phyloP scores from a whole-genome alignment of 2,888 invertebrate species.

The Epinotia ramella region DNA sequence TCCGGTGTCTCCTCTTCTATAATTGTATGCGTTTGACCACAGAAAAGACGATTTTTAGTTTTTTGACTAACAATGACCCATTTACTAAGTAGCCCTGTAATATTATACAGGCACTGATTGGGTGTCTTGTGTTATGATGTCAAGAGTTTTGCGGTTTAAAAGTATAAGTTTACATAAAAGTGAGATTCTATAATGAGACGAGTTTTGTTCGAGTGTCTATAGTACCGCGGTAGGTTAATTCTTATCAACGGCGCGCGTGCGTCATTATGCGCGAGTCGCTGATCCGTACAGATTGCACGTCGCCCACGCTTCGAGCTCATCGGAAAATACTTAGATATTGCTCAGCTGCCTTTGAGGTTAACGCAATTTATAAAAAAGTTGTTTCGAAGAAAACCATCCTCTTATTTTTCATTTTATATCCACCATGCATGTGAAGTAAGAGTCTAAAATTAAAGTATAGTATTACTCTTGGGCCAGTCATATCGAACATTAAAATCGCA shows the following conservation, averaged over 20 bases:
- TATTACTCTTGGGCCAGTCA: too few species aligned
- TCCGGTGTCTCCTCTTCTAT: too few species aligned
- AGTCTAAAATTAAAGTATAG: neutral
- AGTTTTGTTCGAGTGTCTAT: constrained; percentile 3
- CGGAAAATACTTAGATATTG: constrained; percentile 12
- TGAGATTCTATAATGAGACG: neutral
- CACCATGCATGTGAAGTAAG: neutral
- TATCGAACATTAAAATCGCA: too few species aligned
- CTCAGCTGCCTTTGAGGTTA: neutral
- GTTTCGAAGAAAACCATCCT: neutral
- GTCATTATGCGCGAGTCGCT: constrained; percentile 55
- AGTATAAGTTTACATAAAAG: neutral
- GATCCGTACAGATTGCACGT: constrained; percentile 59
- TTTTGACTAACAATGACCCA: too few species aligned
- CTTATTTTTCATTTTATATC: neutral
- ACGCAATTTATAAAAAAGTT: neutral
- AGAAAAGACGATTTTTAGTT: too few species aligned
- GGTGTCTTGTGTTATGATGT: too few species aligned
- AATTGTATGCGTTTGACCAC: too few species aligned
- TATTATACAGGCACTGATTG: too few species aligned
- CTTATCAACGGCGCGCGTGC: constrained; percentile 59
- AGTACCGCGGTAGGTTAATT: constrained; percentile 55
- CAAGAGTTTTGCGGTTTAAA: too few species aligned
- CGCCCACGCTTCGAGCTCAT: constrained; percentile 40
- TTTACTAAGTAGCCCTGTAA: too few species aligned